Percentiles rank a stretch among this genome's conserved stretches.
Evolutionary conservation across 2,888 invertebrate genomes (phyloP).

Genomic region (Sericinus montela): DNA sequence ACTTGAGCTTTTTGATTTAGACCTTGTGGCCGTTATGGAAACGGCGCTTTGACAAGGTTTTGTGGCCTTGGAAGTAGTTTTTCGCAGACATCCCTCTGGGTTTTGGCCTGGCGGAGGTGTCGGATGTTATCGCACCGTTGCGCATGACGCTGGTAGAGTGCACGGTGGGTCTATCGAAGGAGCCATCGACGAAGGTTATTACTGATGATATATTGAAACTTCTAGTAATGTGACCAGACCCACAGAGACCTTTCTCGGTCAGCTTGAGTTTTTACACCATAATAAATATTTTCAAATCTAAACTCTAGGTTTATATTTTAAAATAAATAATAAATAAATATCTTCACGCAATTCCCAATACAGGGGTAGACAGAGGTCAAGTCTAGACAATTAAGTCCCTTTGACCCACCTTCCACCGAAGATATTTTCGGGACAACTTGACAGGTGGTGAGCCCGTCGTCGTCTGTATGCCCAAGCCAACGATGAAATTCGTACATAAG

Average conservation of each 20-base stretch:
- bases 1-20: conserved; percentile 42
- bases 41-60: conserved; percentile 59
- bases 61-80: conserved; percentile 45
- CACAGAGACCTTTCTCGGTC: conserved; percentile 33
- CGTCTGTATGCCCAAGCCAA: too few relatives aligned
- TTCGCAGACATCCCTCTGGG: conserved; percentile 57
- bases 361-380: too few relatives aligned
- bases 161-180: conserved; percentile 62
- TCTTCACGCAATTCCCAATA: too few relatives aligned
- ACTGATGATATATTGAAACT: conserved; percentile 48
- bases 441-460: too few relatives aligned
- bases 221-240: conserved; percentile 40
- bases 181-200: conserved; percentile 38
- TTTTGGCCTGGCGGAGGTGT: conserved; percentile 53
- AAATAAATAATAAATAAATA: too few relatives aligned
- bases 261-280: conserved; percentile 58
- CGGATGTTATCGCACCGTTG: conserved; percentile 59
- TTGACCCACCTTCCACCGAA: too few relatives aligned
- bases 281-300: conserved; percentile 26
- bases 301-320: not conserved
- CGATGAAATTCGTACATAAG: too few relatives aligned
- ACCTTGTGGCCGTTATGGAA: conserved; percentile 56
- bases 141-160: conserved; percentile 59
- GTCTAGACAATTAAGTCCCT: too few relatives aligned
- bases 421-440: too few relatives aligned